A percentile compares a stretch with the other conserved stretches of the same genome.
Evolutionary conservation across 2,888 invertebrate species (phyloP).

Genomic region (Catocala sponsa): DNA sequence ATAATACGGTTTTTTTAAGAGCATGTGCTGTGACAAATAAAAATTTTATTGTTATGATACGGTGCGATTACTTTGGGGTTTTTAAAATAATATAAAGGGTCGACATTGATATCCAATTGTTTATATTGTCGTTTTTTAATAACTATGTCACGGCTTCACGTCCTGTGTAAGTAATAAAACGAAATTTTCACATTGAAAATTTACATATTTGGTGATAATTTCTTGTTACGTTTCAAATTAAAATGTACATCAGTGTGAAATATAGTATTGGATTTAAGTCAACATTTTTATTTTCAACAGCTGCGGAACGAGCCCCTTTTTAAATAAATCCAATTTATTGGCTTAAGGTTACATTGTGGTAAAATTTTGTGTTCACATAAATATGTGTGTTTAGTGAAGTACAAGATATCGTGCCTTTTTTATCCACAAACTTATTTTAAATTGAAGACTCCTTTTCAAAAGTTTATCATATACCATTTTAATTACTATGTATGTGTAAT

Average conservation of each 20-base stretch:
- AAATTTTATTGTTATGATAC: slow-evolving; percentile 78
- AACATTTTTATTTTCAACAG: slow-evolving; percentile 30
- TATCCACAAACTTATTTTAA: not conserved
- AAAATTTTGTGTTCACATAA: slow-evolving; percentile 15
- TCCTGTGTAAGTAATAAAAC: slow-evolving; percentile 35
- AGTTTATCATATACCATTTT: no score
- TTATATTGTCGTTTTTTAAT: slow-evolving; percentile 72
- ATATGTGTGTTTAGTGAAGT: slow-evolving; percentile 3
- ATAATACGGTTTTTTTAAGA: slow-evolving; percentile 80
- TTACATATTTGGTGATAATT: slow-evolving; percentile 36
- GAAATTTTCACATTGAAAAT: slow-evolving; percentile 41
- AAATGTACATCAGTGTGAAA: slow-evolving; percentile 34
- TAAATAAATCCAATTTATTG: slow-evolving; percentile 19
- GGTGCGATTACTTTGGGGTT: slow-evolving; percentile 66
- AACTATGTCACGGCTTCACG: slow-evolving; percentile 66
- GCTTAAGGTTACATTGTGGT: slow-evolving; percentile 19
- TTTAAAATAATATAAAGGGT: slow-evolving; percentile 66
- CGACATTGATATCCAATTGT: slow-evolving; percentile 70
- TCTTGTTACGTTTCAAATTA: slow-evolving; percentile 40
- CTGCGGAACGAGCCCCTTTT: slow-evolving; percentile 28
- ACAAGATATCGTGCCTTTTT: not conserved
- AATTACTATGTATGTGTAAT: no score
- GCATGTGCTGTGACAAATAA: slow-evolving; percentile 72
- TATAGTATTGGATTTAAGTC: slow-evolving; percentile 26
- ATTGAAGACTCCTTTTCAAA: slow-evolving; percentile 40